Conservation (phyloP, 2,797 vertebrate genomes). For the Chiloscyllium punctatum region DNA sequence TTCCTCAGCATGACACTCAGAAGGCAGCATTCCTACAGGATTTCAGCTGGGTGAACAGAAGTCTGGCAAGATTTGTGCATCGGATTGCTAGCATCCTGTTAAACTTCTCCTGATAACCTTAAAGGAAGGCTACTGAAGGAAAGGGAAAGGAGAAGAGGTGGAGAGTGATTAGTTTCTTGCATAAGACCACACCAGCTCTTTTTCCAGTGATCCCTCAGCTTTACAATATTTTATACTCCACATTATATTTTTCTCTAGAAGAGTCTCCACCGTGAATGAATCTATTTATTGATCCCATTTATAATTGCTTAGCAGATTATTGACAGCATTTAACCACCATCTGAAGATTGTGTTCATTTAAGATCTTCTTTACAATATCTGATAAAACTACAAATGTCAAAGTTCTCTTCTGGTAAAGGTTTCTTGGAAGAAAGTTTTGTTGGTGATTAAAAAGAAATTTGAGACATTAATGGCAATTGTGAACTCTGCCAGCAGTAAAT, state of each 20-base stretch:
- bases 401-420: background rate
- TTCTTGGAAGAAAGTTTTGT: conserved; percentile 1
- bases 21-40: background rate
- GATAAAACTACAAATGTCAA: conserved; percentile 11
- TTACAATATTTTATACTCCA: background rate
- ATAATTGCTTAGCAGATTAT: background rate
- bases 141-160: background rate
- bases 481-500: conserved; percentile 29
- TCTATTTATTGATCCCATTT: conserved; percentile 24
- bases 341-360: background rate
- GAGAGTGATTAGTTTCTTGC: background rate
- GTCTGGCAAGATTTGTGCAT: background rate
- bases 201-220: background rate
- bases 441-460: conserved; percentile 23
- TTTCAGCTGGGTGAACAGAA: background rate
- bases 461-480: conserved; percentile 6
- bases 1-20: background rate
- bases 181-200: background rate
- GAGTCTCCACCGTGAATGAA: background rate
- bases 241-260: no score
- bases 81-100: background rate
- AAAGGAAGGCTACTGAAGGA: background rate
- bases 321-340: background rate
- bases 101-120: background rate
- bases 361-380: background rate